Conservation (phyloP, 2,113 vertebrate species). For the Serinus canaria region DNA sequence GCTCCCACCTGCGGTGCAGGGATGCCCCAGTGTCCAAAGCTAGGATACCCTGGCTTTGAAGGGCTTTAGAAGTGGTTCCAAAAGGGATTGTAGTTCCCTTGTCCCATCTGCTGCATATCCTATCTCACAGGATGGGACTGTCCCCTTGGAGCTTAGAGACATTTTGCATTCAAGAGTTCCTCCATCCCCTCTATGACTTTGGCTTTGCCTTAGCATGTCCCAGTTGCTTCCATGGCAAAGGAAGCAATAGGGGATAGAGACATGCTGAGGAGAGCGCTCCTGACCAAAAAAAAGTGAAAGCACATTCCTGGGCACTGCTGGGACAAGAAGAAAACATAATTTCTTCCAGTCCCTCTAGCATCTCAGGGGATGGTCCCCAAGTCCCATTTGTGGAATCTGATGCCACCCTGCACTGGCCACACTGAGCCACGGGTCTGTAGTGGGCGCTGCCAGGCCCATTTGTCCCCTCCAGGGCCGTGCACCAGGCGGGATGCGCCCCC, state of each 20-base stretch:
- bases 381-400: accelerated
- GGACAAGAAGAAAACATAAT: neutral
- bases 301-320: accelerated
- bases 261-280: neutral
- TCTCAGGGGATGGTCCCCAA: neutral
- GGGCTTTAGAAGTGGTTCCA: neutral
- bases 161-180: neutral
- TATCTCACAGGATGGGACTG: accelerated
- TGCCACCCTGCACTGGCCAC: neutral
- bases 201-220: neutral
- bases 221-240: neutral
- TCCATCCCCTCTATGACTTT: neutral
- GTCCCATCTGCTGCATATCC: neutral
- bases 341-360: neutral
- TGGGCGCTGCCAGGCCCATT: neutral
- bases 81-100: neutral
- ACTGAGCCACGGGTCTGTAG: too few species aligned
- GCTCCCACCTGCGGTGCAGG: accelerated
- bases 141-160: neutral
- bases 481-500: neutral
- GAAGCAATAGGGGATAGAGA: neutral
- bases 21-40: neutral
- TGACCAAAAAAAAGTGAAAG: neutral
- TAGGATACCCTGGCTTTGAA: neutral
- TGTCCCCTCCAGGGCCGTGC: neutral